These are phyloP conservation scores for Pygoscelis adeliae DNA, from an alignment of 2,113 vertebrate genomes.

Conservation along the genomic window DNA sequence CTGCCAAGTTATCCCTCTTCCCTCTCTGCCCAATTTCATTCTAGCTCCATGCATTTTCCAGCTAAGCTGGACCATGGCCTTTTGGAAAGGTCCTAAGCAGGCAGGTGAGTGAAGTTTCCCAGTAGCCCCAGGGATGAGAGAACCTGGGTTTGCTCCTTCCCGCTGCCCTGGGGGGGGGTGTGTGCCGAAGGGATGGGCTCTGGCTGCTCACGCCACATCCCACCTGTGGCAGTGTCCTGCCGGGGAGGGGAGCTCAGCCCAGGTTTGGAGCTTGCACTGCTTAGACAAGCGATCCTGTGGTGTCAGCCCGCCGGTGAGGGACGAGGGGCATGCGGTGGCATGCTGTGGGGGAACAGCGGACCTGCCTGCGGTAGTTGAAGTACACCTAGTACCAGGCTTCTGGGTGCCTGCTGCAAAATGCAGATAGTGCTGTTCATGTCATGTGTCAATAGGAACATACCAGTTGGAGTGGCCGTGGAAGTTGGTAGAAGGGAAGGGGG, in stretches of 20 bases:
- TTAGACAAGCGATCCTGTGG: fast-evolving
- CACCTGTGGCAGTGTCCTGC: fast-evolving
- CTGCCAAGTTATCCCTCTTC: not conserved
- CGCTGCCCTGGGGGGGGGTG: fast-evolving
- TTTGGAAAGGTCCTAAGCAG: not conserved
- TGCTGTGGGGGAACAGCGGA: fast-evolving
- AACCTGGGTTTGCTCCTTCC: not conserved
- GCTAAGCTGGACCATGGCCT: not conserved
- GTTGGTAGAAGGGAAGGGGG: not conserved
- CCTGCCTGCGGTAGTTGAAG: not conserved
- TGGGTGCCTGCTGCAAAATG: not conserved
- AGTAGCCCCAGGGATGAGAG: not conserved
- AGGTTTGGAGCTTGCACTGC: fast-evolving
- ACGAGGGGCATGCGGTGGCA: not conserved
- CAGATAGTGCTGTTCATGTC: fast-evolving
- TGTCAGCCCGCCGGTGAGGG: not conserved
- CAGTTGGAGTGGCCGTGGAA: not conserved
- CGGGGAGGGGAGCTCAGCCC: not conserved
- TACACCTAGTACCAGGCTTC: fast-evolving
- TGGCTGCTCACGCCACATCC: fast-evolving
- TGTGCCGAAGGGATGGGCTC: fast-evolving
- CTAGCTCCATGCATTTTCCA: not conserved
- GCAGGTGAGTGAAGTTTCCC: not conserved
- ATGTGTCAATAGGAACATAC: fast-evolving
- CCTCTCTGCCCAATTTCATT: not conserved